Evolutionary conservation across 2,888 invertebrate species (phyloP).

Genomic region (Machimus atricapillus): DNA sequence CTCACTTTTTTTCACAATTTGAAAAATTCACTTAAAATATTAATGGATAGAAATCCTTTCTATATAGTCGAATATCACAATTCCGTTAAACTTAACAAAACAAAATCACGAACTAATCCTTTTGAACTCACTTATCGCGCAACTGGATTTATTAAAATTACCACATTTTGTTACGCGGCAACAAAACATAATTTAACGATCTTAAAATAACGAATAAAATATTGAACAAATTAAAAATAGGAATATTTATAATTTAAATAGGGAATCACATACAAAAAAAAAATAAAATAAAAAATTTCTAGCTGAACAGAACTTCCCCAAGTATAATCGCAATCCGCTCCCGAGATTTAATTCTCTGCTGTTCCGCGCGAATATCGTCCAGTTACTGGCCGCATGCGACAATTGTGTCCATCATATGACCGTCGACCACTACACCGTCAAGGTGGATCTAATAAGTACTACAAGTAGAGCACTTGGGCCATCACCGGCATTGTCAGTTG

Average conservation of each 20-base stretch:
- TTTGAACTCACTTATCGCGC: background rate
- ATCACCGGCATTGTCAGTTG: slow-evolving; percentile 1
- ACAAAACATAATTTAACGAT: background rate
- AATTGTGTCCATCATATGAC: slow-evolving; percentile 45
- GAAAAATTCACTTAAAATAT: background rate
- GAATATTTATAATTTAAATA: background rate
- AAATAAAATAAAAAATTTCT: background rate
- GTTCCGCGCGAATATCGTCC: slow-evolving; percentile 41
- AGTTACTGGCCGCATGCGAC: slow-evolving; percentile 38
- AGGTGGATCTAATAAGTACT: slow-evolving; percentile 4
- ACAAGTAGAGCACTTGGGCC: slow-evolving; percentile 11
- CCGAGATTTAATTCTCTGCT: slow-evolving; percentile 34
- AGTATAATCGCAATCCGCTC: background rate
- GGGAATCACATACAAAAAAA: background rate
- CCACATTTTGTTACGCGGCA: background rate
- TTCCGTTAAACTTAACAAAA: background rate
- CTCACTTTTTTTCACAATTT: background rate
- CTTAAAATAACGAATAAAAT: background rate
- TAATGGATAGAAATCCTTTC: background rate
- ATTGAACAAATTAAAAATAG: background rate
- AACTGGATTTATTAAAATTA: background rate
- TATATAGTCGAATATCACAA: background rate
- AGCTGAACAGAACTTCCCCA: background rate
- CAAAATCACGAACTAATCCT: background rate
- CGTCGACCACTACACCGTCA: slow-evolving; percentile 26